These are phyloP conservation scores for Cirrhinus mrigala DNA, from an alignment of 2,797 vertebrate genomes.

Conservation along the genomic window DNA sequence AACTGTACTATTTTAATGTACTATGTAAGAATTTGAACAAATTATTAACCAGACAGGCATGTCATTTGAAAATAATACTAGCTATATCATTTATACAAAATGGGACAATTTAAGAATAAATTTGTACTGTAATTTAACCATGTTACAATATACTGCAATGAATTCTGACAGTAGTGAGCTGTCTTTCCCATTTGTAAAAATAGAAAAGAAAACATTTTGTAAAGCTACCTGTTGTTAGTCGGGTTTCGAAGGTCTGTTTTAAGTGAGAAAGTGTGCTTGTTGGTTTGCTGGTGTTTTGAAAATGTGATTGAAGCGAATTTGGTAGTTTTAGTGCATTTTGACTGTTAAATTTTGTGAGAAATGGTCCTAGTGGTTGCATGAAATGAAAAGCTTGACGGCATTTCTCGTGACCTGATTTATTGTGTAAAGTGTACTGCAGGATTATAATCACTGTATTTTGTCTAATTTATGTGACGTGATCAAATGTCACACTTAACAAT, in stretches of 20 bases:
- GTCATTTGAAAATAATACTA: not conserved
- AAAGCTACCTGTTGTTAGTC: not conserved
- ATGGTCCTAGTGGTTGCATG: too few species aligned
- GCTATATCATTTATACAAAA: not conserved
- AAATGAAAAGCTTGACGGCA: not conserved
- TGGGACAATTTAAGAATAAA: not conserved
- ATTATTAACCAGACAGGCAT: not conserved
- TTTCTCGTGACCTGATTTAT: not conserved
- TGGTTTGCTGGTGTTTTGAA: too few species aligned
- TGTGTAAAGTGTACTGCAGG: not conserved
- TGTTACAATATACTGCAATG: not conserved
- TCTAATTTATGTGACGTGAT: not conserved
- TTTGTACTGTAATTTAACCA: not conserved
- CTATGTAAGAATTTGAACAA: not conserved
- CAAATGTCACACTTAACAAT: not conserved
- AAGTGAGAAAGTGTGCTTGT: too few species aligned
- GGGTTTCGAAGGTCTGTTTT: too few species aligned
- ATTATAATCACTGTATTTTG: not conserved
- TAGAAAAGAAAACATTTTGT: not conserved
- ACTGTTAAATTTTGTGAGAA: not conserved
- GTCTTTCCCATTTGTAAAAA: not conserved
- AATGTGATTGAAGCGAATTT: not conserved
- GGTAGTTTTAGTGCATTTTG: not conserved
- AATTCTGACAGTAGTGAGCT: not conserved
- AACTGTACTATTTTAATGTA: not conserved